Conservation (phyloP, 2,797 vertebrate genomes). For the Euphonia xanthogaster region DNA sequence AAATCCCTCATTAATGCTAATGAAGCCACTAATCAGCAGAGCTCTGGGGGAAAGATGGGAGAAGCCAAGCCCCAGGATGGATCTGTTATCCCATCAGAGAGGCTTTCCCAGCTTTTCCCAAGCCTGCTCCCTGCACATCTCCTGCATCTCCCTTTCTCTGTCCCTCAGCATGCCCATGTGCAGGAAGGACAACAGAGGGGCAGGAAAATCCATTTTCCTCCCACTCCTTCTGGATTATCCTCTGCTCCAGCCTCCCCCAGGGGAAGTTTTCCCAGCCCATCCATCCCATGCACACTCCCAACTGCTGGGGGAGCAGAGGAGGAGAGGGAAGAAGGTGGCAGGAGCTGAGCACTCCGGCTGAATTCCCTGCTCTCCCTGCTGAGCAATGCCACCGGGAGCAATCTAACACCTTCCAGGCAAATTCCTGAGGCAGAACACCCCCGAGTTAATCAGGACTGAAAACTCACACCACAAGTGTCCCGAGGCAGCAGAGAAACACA, state of each 20-base stretch:
- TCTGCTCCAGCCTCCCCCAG: background rate
- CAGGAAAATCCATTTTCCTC: background rate
- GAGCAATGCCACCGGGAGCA: background rate
- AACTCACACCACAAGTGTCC: background rate
- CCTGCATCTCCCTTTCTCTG: background rate
- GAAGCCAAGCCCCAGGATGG: background rate
- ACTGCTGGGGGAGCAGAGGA: background rate
- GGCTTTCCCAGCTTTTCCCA: constrained; percentile 17
- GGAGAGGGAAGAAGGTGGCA: background rate
- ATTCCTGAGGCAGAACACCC: background rate
- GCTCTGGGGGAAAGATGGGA: background rate
- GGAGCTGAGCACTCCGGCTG: background rate
- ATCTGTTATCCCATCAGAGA: background rate
- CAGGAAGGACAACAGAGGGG: background rate
- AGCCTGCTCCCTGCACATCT: background rate
- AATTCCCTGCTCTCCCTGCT: background rate
- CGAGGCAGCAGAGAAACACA: background rate
- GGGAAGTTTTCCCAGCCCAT: background rate
- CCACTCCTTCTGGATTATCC: background rate
- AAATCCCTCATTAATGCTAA: background rate
- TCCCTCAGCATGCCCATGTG: rapidly evolving
- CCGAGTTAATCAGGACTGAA: background rate
- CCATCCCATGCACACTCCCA: background rate
- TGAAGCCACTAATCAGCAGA: background rate
- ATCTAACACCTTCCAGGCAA: background rate